Evolutionary conservation across 2,888 invertebrate species (phyloP), one percentile per base, ranked within the genome.

Genomic region (Augiades crinisus): DNA sequence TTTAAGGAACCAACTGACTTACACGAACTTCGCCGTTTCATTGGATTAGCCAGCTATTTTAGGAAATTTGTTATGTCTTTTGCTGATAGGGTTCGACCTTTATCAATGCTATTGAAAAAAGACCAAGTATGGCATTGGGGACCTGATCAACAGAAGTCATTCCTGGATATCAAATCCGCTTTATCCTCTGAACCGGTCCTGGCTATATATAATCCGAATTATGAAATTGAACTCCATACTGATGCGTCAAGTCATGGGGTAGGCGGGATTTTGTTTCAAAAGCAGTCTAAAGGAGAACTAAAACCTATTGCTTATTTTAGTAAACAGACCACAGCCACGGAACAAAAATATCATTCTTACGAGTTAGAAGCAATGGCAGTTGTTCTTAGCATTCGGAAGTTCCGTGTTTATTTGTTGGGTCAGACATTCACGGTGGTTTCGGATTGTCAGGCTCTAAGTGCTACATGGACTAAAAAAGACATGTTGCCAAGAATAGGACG

Each of bases 351-450:
- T 13, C 56, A 56, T 16, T 50, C 47, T 5, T 59, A 43, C 7
- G 56, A 60, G 22, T 44, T 60, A 1, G 56, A 60, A 19, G 45
- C 55, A 6, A 19, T 60, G 27, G 58, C 60, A 5, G 58, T 60
- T 0, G 54, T 56, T 1, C 22, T 56, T 22, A 52, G 53, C 10
- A 5, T 60, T 8, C 38, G 33, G n/a, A 60, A 57, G 30, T 58
- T 60, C 33, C 19, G 49, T 1, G 45, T 54, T 16, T 41, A 41
- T 16, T 1, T 27, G 5, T 5, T 27, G 4, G 40, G 27, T 4
- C 6, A n/a, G 27, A 24, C 6, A 22, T 41, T 41, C 13, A 27
- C n/a, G 13, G 27, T 41, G n/a, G 27, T 27, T 2, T 24, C 40
- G n/a, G 40, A 41, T 16, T 41, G 40, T 16, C 22, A 41, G 13